Percentiles rank a stretch among this genome's conserved stretches.
These are phyloP conservation scores for Lithodes maja DNA, from an alignment of 2,888 invertebrate species.

Conservation along the genomic window DNA sequence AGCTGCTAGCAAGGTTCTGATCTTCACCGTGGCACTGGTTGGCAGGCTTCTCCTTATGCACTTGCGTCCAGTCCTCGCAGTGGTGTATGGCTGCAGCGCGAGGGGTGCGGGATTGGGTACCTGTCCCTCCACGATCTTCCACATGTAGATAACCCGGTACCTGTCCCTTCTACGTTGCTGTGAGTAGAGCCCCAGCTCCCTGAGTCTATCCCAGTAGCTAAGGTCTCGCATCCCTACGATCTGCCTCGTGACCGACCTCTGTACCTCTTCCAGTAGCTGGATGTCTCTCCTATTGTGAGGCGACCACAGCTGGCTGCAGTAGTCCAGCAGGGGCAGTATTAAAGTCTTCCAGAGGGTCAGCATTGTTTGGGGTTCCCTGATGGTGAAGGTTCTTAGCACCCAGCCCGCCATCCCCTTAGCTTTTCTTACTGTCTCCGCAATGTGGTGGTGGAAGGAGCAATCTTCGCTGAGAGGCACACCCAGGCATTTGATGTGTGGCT, in stretches of 20 bases:
- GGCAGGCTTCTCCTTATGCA: neutral
- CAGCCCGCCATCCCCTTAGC: conserved; percentile 2
- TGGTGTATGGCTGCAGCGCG: neutral
- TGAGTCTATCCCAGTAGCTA: conserved; percentile 4
- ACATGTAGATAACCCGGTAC: conserved; percentile 1
- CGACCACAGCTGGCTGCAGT: conserved; percentile 37
- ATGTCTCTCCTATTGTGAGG: conserved; percentile 8
- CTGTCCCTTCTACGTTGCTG: conserved; percentile 15
- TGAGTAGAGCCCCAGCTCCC: neutral
- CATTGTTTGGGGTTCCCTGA: conserved; percentile 13
- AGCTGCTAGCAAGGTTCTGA: neutral
- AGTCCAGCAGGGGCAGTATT: conserved; percentile 36
- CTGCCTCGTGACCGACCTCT: neutral
- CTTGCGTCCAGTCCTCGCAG: neutral
- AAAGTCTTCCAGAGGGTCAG: conserved; percentile 37
- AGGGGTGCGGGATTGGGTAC: neutral
- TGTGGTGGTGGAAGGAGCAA: conserved; percentile 30
- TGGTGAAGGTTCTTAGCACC: conserved; percentile 29
- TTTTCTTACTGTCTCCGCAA: neutral
- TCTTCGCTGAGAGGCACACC: neutral
- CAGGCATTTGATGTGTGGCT: neutral
- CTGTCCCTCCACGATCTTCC: conserved; percentile 6
- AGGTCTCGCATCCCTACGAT: conserved; percentile 5
- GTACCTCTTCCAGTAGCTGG: neutral
- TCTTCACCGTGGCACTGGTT: neutral